Base-by-base conservation (phyloP, 2,113 vertebrate species). In the Mormyrus lacerda region DNA sequence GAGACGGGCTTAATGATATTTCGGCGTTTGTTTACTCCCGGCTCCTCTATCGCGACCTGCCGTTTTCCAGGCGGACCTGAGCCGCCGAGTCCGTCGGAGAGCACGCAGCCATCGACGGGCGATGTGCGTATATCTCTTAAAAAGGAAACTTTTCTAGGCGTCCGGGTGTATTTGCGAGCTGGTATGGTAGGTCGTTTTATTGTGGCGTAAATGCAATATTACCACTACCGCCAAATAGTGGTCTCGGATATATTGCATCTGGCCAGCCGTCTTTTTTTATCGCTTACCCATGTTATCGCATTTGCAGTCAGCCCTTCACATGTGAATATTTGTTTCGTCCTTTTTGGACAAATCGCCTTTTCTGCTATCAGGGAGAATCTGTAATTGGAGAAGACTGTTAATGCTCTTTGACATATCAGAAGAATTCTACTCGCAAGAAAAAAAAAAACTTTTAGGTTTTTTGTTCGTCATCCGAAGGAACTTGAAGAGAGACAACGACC, bases 401-500 rank as follows among this genome's bases (percentile, higher is more conserved):
- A 95, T 95, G 93, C 94, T 94, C 96, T 92, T 93, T 93, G 90
- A 88, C 45, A 90, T 90, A 94, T 90, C 73, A 79, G 42, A 79
- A 79, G 17, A 42, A 19, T 17, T 39, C 35, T 39, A 79, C 73
- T 42, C 73, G 61, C 61, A 69, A 91, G 93, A 94, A 93, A 94
- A 94, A 94, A 94, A 95, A 95, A 93, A 93, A 94, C 93, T 95
- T 94, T 88, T 35, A 65, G 27, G 94, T 95, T 95, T 95, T 92
- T 93, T 13, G n/a, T 31, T 42, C 44, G 55, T 79, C 48, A 13
- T 94, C 94, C 95, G 94, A 95, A 94, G 95, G 95, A 96, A 93
- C 93, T 92, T 92, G 92, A 91, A 96, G 95, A 95, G 95, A 95
- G 94, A 94, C 94, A 94, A 94, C 92, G 95, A 94, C 93, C 55